Evolutionary conservation across 1,140 invertebrate genomes (phyloP).

Genomic region (Parasteatoda tepidariorum): DNA sequence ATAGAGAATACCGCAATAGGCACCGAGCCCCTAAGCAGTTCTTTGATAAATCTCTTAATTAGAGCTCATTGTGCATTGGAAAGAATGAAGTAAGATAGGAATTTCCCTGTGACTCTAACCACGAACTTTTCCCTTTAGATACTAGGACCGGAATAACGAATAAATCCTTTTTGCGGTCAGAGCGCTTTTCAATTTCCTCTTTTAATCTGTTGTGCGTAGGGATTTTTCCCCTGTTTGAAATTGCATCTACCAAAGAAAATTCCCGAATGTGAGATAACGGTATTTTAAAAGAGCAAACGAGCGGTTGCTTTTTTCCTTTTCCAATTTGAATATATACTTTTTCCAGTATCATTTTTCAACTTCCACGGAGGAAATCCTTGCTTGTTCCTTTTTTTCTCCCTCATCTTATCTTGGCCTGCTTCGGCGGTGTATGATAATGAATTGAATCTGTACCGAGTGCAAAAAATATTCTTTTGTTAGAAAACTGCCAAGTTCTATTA

Average conservation of each 20-base stretch:
- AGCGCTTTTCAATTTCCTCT: constrained; percentile 56
- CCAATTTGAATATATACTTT: constrained; percentile 32
- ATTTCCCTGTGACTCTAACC: constrained; percentile 50
- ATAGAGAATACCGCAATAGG: background rate
- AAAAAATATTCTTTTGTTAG: constrained; percentile 21
- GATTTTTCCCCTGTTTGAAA: constrained; percentile 8
- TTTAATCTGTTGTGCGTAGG: constrained; percentile 17
- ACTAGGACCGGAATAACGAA: constrained; percentile 42
- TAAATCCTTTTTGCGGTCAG: constrained; percentile 55
- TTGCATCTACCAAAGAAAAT: constrained; percentile 31
- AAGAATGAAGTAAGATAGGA: constrained; percentile 39
- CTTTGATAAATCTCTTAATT: constrained; percentile 59
- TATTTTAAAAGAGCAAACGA: constrained; percentile 34
- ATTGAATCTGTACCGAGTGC: constrained; percentile 27
- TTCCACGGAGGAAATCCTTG: constrained; percentile 35
- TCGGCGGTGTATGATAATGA: constrained; percentile 23
- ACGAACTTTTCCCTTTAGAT: constrained; percentile 27
- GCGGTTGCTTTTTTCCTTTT: background rate
- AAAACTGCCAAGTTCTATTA: background rate
- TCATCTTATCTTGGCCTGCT: constrained; percentile 7
- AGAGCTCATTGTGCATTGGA: constrained; percentile 45
- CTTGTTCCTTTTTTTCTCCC: background rate
- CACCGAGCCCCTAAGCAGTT: background rate
- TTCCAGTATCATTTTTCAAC: constrained; percentile 2
- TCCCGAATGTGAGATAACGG: constrained; percentile 26